Base-by-base conservation (phyloP, 1,140 invertebrate species). In the Euborellia annulipes region DNA sequence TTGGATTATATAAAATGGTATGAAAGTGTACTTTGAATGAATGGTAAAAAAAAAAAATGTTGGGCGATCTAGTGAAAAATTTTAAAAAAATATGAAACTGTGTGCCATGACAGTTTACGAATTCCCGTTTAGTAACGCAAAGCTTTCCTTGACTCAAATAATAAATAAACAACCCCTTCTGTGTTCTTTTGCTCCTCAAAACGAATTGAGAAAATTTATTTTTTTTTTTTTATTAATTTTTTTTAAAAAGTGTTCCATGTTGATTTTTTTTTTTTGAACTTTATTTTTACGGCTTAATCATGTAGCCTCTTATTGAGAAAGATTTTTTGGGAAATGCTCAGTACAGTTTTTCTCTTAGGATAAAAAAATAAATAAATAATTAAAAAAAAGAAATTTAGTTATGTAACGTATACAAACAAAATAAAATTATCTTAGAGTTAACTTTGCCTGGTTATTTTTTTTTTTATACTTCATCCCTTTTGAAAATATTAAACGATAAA, bases 391-490 rank as follows among this genome's bases (percentile, higher is more conserved):
- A 46, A 27, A 22, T 40, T 23, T 46, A 40, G 22, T 41, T 46
- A 21, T 46, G 45, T 46, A 46, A 46, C 4, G 11, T 27, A 38
- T 40, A n/a, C 36, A 46, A 32, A 46, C 21, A 23, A 46, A 46
- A 39, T 39, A 46, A 44, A 46, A 46, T 46, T 46, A 41, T 46
- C 45, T 32, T 39, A 23, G 45, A 46, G 37, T 46, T 46, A 23
- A 39, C 30, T 11, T 27, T 27, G 23, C 23, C 23, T 27, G 23
- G 11, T 27, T 27, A 6, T 27, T 27, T 27, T 27, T 27, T 27
- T n/a, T n/a, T n/a, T n/a, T n/a, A n/a, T n/a, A n/a, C n/a, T n/a
- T n/a, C 4, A 27, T 27, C 23, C 23, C 23, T 27, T 27, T 27
- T 11, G 11, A 27, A 27, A 27, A 6, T 27, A 6, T 27, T 27